phyloP scores from a whole-genome alignment of 2,888 invertebrate genomes.

The Habrosyne pyritoides region DNA sequence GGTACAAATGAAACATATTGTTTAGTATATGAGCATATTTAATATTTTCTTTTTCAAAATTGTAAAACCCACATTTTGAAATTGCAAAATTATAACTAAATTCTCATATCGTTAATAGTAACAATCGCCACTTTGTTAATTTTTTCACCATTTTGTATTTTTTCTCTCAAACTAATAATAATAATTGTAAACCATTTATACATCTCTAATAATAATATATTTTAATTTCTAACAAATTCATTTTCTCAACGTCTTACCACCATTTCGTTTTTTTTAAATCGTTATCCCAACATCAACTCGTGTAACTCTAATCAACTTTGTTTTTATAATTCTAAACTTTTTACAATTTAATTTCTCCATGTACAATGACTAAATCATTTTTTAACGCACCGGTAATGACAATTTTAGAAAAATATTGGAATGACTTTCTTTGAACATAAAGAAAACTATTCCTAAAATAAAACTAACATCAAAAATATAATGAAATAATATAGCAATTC shows the following conservation, averaged over 20 bases:
- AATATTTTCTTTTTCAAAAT: slow-evolving; percentile 84
- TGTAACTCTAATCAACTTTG: slow-evolving; percentile 74
- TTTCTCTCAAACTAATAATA: slow-evolving; percentile 76
- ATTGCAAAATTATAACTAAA: slow-evolving; percentile 84
- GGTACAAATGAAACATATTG: slow-evolving; percentile 51
- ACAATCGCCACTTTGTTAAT: slow-evolving; percentile 80
- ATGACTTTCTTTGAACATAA: slow-evolving; percentile 59
- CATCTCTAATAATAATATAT: slow-evolving; percentile 82
- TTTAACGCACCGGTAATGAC: slow-evolving; percentile 69
- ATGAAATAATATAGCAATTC: slow-evolving; percentile 59
- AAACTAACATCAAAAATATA: slow-evolving; percentile 49
- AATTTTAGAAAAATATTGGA: slow-evolving; percentile 77
- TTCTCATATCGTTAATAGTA: slow-evolving; percentile 83
- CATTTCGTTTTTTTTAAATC: slow-evolving; percentile 63
- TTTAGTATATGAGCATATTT: slow-evolving; percentile 82
- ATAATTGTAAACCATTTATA: slow-evolving; percentile 82
- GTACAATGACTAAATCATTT: slow-evolving; percentile 69
- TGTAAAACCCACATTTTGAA: slow-evolving; percentile 84
- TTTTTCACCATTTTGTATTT: slow-evolving; percentile 66
- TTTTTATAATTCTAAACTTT: slow-evolving; percentile 70
- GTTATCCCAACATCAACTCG: slow-evolving; percentile 75
- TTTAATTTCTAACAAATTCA: slow-evolving; percentile 83
- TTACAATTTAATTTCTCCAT: slow-evolving; percentile 66
- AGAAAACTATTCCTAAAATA: slow-evolving; percentile 49
- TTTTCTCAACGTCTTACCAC: slow-evolving; percentile 76